These are phyloP conservation scores for Miopithecus talapoin DNA, from an alignment of 2,797 vertebrate genomes.

Conservation along the genomic window DNA sequence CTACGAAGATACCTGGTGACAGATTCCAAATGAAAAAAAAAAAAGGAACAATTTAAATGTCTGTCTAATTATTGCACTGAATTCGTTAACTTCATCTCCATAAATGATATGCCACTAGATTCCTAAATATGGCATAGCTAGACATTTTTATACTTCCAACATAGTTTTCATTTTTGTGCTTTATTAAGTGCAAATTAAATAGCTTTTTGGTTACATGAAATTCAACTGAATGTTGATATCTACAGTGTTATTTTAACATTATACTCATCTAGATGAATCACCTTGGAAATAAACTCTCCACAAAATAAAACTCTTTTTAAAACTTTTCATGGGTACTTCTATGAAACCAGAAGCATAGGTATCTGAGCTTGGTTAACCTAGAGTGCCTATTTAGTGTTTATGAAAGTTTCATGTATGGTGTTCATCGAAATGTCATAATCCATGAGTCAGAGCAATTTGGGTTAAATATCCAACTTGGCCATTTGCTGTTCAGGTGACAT, in stretches of 20 bases:
- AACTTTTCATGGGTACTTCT: background rate
- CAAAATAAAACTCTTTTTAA: background rate
- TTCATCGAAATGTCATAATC: background rate
- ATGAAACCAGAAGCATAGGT: background rate
- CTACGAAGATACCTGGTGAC: background rate
- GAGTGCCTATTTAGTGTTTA: background rate
- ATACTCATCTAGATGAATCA: background rate
- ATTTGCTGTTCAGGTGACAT: background rate
- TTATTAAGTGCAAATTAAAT: background rate
- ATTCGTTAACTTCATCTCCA: background rate
- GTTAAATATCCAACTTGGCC: background rate
- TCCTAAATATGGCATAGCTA: background rate
- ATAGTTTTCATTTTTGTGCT: background rate
- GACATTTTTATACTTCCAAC: background rate
- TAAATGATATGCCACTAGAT: background rate
- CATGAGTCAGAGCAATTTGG: background rate
- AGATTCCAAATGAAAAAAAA: slow-evolving; percentile 3
- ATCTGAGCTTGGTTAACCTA: background rate
- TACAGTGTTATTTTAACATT: background rate
- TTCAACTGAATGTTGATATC: background rate
- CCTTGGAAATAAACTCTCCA: background rate
- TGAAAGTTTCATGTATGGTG: background rate
- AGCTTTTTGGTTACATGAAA: background rate
- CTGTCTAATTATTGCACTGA: background rate
- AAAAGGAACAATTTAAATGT: slow-evolving; percentile 4